Conservation (phyloP, 2,113 vertebrate genomes). For the Cheirogaleus medius region DNA sequence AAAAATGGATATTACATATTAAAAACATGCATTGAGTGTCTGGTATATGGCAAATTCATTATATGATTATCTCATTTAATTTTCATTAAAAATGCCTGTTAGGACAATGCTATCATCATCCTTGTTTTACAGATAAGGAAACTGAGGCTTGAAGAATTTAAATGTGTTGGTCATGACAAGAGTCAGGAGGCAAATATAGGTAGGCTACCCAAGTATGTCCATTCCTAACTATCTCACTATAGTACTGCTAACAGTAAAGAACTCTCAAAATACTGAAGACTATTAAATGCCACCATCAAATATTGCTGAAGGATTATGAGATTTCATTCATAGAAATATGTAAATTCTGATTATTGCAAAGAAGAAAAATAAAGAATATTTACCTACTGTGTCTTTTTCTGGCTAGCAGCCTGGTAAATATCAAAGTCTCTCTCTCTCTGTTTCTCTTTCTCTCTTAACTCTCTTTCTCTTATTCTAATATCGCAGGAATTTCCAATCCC, state of each 20-base stretch:
- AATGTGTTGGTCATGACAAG: not conserved
- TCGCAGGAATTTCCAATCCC: not conserved
- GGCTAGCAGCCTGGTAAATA: not conserved
- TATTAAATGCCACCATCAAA: not conserved
- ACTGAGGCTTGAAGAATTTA: conserved; percentile 12
- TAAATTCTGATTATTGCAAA: conserved; percentile 26
- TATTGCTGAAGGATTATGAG: not conserved
- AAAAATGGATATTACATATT: conserved; percentile 14
- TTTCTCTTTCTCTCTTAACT: not conserved
- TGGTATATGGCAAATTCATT: conserved; percentile 17
- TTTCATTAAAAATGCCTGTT: conserved; percentile 21
- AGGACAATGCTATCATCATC: not conserved
- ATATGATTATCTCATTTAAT: conserved; percentile 51
- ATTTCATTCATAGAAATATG: not conserved
- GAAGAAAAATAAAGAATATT: not conserved
- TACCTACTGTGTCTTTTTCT: not conserved
- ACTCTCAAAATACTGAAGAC: not conserved
- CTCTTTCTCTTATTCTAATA: not conserved
- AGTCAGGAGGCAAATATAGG: not conserved
- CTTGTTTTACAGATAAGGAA: conserved; percentile 25
- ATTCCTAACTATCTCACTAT: not conserved
- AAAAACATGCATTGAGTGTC: not conserved
- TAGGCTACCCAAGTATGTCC: not conserved
- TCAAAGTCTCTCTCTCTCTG: not conserved
- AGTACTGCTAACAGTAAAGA: not conserved